A percentile compares a stretch with the other conserved stretches of the same genome.
Conservation (phyloP, 2,113 vertebrate species). For the Varanus salvator region DNA sequence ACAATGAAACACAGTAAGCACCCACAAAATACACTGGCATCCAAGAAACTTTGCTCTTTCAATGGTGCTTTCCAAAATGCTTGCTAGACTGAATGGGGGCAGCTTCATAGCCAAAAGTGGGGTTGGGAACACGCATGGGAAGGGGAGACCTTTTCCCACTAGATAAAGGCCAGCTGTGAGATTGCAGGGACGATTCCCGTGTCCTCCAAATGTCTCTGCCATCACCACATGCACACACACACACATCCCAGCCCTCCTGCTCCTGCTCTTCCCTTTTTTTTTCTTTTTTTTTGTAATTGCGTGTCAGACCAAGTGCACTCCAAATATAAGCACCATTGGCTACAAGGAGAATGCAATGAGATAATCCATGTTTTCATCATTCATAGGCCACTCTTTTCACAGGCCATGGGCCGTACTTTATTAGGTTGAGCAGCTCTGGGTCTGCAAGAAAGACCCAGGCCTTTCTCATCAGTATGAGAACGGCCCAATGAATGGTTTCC, state of each 20-base stretch:
- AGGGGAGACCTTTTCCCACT: constrained; percentile 38
- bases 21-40: not conserved
- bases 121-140: not conserved
- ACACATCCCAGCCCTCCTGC: not conserved
- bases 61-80: not conserved
- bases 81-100: constrained; percentile 4
- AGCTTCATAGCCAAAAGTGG: constrained; percentile 21
- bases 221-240: too few relatives aligned
- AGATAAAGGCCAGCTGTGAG: constrained; percentile 61
- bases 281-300: constrained; percentile 73
- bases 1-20: not conserved
- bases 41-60: not conserved
- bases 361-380: constrained; percentile 95
- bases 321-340: constrained; percentile 80
- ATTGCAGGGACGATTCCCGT: constrained; percentile 35
- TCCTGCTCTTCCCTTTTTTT: not conserved
- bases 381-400: constrained; percentile 93
- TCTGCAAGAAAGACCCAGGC: constrained; percentile 90
- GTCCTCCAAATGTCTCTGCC: constrained; percentile 13
- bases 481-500: constrained; percentile 91
- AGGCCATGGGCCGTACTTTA: constrained; percentile 98
- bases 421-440: constrained; percentile 93
- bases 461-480: constrained; percentile 89
- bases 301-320: constrained; percentile 84
- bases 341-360: constrained; percentile 86